Percentiles rank a stretch among this genome's conserved stretches.
Evolutionary conservation across 1,140 invertebrate species (phyloP).

Genomic region (Coelopa frigida): DNA sequence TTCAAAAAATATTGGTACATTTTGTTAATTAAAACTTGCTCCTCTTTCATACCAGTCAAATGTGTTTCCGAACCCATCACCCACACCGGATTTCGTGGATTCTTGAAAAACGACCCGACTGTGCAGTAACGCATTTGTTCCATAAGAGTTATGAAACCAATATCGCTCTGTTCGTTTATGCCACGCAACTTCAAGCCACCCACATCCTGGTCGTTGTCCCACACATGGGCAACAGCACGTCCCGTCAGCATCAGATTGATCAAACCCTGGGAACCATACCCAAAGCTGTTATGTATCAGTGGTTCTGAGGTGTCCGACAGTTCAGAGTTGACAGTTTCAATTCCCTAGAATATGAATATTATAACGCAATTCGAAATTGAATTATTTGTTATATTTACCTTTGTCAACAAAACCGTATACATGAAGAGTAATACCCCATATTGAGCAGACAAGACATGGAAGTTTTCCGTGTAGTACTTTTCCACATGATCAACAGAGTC

Average conservation of each 20-base stretch:
- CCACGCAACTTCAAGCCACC: constrained; percentile 79
- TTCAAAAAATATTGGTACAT: not conserved
- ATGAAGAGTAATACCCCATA: constrained; percentile 84
- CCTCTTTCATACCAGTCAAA: constrained; percentile 57
- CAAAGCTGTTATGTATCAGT: constrained; percentile 83
- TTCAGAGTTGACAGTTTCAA: constrained; percentile 71
- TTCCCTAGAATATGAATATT: constrained; percentile 50
- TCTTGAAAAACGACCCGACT: constrained; percentile 90
- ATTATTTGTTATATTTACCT: constrained; percentile 48
- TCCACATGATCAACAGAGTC: constrained; percentile 63
- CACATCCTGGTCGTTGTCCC: constrained; percentile 89
- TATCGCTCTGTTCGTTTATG: constrained; percentile 74
- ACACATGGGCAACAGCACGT: constrained; percentile 85
- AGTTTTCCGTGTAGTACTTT: constrained; percentile 64
- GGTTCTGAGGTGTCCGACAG: constrained; percentile 76
- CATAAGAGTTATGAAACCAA: constrained; percentile 86
- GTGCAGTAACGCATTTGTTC: constrained; percentile 91
- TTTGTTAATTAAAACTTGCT: not conserved
- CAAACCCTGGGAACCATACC: constrained; percentile 87
- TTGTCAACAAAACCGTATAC: constrained; percentile 86
- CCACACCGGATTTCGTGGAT: constrained; percentile 87
- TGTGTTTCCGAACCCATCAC: constrained; percentile 89
- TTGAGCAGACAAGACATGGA: constrained; percentile 63
- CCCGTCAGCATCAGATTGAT: constrained; percentile 93
- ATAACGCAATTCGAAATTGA: constrained; percentile 1